phyloP scores from a whole-genome alignment of 2,888 invertebrate genomes.

The Drosophila neoperkinsi region DNA sequence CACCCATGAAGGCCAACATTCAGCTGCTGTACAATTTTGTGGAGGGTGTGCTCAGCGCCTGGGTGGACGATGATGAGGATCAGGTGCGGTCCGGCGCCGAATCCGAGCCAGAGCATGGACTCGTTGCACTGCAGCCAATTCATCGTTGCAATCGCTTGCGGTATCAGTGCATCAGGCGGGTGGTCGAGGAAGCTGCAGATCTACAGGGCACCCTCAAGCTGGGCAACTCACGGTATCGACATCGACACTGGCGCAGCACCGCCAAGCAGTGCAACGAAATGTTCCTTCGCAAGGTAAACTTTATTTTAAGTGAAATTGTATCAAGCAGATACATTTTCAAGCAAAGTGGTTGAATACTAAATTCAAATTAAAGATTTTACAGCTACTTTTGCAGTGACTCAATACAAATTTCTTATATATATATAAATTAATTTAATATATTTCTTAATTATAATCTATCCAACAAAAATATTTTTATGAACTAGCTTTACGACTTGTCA shows the following conservation, averaged over 20 bases:
- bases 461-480: neutral
- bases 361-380: neutral
- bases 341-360: neutral
- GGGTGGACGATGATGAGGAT: conserved; percentile 89
- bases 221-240: conserved; percentile 90
- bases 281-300: conserved; percentile 92
- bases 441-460: neutral
- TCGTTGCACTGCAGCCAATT: conserved; percentile 84
- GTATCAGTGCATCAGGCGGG: conserved; percentile 89
- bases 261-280: conserved; percentile 95
- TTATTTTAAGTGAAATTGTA: neutral
- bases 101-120: conserved; percentile 90
- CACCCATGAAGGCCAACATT: conserved; percentile 89
- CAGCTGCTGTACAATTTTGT: conserved; percentile 93
- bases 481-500: too few relatives aligned
- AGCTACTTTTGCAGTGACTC: neutral
- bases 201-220: conserved; percentile 88
- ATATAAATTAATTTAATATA: neutral
- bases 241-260: conserved; percentile 94
- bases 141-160: conserved; percentile 87
- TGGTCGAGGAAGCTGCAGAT: conserved; percentile 90
- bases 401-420: neutral
- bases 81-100: conserved; percentile 90
- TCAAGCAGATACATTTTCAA: neutral
- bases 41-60: conserved; percentile 91